A percentile compares a stretch with the other conserved stretches of the same genome.
These are phyloP conservation scores for Sciurus niger DNA, from an alignment of 2,113 vertebrate species.

Conservation along the genomic window DNA sequence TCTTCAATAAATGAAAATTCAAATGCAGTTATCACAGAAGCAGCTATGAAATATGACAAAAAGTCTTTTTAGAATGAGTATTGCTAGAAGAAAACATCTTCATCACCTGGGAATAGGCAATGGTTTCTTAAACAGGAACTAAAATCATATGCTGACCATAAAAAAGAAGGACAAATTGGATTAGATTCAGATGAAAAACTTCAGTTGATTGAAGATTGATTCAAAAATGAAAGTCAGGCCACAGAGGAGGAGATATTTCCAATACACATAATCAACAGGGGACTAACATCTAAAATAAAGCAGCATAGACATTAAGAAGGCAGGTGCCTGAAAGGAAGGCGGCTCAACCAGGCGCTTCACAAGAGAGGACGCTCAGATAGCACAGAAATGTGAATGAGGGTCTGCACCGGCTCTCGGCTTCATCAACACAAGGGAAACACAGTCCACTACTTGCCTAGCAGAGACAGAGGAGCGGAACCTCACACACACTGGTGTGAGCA, in stretches of 20 bases:
- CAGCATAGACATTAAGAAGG: neutral
- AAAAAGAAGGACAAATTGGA: neutral
- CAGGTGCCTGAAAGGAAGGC: neutral
- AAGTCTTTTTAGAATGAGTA: neutral
- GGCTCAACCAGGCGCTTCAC: neutral
- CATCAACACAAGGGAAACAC: neutral
- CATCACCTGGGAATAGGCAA: neutral
- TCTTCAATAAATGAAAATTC: neutral
- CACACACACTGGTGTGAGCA: neutral
- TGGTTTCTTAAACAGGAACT: neutral
- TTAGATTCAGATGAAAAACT: neutral
- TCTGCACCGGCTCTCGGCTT: neutral
- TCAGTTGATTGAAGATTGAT: neutral
- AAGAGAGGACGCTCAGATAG: neutral
- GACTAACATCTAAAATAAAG: neutral
- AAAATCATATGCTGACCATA: neutral
- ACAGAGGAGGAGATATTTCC: neutral
- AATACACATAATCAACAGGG: neutral
- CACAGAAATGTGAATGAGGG: accelerated
- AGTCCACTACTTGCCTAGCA: neutral
- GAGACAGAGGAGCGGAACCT: accelerated
- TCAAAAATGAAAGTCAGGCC: neutral
- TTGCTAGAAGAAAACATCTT: conserved; percentile 13
- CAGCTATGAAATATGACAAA: conserved; percentile 1
- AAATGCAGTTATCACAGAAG: neutral